These are phyloP conservation scores for Meandrina meandrites DNA, from an alignment of 92 coral and sea anemone genomes.

Conservation along the genomic window DNA sequence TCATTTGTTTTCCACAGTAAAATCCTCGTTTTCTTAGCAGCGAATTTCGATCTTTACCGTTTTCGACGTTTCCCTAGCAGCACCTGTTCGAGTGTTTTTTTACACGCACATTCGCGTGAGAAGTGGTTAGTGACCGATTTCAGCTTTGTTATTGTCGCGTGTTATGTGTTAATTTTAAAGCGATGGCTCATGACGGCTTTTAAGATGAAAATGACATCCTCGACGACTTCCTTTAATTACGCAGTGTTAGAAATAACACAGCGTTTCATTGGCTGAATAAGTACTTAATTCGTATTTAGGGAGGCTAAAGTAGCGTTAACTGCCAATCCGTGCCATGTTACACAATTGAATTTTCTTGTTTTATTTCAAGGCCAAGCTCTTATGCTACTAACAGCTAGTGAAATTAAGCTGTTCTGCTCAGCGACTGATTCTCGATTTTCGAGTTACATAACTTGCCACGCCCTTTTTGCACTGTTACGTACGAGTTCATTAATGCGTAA, in stretches of 20 bases:
- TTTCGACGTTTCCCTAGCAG: background rate
- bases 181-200: background rate
- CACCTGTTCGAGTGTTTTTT: background rate
- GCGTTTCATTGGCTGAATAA: conserved; percentile 3
- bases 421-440: too few relatives aligned
- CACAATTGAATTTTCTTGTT: background rate
- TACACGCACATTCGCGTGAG: conserved; percentile 6
- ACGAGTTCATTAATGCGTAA: background rate
- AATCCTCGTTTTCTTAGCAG: background rate
- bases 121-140: background rate
- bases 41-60: background rate
- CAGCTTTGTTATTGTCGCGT: background rate
- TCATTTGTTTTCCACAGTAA: background rate
- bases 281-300: background rate
- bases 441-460: background rate
- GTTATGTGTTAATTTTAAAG: background rate
- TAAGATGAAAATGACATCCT: background rate
- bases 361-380: background rate
- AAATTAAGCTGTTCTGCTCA: too few relatives aligned
- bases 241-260: background rate
- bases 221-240: background rate
- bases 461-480: background rate
- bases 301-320: conserved; percentile 5
- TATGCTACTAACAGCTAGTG: background rate
- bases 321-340: background rate